A percentile compares a stretch with the other conserved stretches of the same genome.
Evolutionary conservation across 2,888 invertebrate species (phyloP).

Genomic region (Acanthoscelides obtectus): DNA sequence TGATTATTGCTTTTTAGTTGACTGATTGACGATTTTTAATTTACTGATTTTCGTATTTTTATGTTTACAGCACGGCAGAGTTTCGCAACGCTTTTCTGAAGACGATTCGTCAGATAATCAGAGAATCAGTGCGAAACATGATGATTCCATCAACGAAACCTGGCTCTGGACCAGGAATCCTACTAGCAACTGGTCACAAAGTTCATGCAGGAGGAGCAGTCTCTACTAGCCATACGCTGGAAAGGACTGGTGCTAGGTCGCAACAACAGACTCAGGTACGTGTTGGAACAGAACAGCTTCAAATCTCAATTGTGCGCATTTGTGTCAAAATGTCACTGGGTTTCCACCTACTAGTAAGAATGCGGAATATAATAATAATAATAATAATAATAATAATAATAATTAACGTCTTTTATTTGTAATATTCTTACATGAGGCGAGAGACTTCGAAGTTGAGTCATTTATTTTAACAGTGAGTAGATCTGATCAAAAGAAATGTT

Average conservation of each 20-base stretch:
- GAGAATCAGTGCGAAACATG: conserved; percentile 96
- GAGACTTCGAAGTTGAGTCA: too few relatives aligned
- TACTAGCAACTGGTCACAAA: conserved; percentile 45
- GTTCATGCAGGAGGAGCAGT: conserved; percentile 21
- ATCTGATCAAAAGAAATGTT: too few relatives aligned
- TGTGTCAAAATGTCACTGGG: too few relatives aligned
- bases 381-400: too few relatives aligned
- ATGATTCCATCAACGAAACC: conserved; percentile 78
- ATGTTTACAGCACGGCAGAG: conserved; percentile 73
- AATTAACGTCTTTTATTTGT: too few relatives aligned
- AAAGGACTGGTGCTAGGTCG: conserved; percentile 47
- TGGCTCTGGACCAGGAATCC: conserved; percentile 51
- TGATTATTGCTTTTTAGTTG: too few relatives aligned
- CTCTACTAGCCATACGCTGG: conserved; percentile 56
- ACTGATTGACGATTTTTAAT: background rate
- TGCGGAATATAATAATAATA: too few relatives aligned
- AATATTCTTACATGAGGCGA: too few relatives aligned
- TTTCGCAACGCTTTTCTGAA: conserved; percentile 96
- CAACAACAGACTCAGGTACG: background rate
- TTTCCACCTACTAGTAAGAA: too few relatives aligned
- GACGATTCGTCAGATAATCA: conserved; percentile 94
- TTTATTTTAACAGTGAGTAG: too few relatives aligned
- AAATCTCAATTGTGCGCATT: too few relatives aligned
- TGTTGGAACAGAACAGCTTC: too few relatives aligned
- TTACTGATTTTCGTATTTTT: background rate